phyloP scores from a whole-genome alignment of 1,140 invertebrate genomes.

The Phymorhynchus buccinoides region DNA sequence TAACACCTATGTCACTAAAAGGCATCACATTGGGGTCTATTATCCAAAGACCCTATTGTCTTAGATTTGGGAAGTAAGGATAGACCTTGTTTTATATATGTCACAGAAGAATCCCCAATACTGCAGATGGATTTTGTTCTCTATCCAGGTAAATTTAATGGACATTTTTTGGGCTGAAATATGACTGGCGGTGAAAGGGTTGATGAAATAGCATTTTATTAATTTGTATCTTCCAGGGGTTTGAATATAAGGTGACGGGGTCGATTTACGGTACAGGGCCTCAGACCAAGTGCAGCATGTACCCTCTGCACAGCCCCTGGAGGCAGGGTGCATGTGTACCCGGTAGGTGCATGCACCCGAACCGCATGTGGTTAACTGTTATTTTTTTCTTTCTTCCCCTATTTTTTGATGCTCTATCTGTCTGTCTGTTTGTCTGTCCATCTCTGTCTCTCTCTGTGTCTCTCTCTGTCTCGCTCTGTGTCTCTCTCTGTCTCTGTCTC shows the following conservation, averaged over 20 bases:
- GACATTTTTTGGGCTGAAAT: too few relatives aligned
- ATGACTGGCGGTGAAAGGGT: too few relatives aligned
- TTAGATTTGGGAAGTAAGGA: too few relatives aligned
- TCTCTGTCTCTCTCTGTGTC: background rate
- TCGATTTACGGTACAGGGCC: background rate
- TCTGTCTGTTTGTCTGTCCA: background rate
- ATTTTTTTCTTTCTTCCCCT: background rate
- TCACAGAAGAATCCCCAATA: too few relatives aligned
- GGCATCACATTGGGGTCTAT: too few relatives aligned
- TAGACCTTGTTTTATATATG: too few relatives aligned
- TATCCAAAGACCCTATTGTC: too few relatives aligned
- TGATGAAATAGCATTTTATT: too few relatives aligned
- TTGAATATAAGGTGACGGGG: background rate
- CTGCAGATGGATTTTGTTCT: too few relatives aligned
- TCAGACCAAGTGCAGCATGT: background rate
- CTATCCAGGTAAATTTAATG: too few relatives aligned
- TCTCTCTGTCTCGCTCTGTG: background rate
- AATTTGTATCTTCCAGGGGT: background rate
- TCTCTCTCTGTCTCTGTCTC: too few relatives aligned
- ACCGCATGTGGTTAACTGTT: background rate
- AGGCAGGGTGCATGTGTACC: conserved; percentile 8
- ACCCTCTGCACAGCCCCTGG: background rate
- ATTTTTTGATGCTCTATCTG: background rate
- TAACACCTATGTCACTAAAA: too few relatives aligned
- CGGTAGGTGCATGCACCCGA: background rate